phyloP scores from a whole-genome alignment of 2,113 vertebrate genomes.

The Camelus bactrianus region DNA sequence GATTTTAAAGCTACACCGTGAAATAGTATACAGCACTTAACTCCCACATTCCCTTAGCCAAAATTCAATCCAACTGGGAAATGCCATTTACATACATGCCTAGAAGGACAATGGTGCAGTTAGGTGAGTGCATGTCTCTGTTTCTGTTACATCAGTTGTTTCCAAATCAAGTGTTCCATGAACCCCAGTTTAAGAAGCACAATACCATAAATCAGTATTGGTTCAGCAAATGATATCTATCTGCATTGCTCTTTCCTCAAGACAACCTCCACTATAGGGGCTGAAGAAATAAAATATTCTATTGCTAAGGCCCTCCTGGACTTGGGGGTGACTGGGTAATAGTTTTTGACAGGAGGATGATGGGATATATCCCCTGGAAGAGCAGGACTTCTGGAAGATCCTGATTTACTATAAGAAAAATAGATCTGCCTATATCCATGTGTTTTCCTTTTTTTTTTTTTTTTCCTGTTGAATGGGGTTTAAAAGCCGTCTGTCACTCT shows the following conservation, averaged over 20 bases:
- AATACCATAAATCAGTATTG: not conserved
- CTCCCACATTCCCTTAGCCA: not conserved
- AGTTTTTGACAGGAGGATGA: not conserved
- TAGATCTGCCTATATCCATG: not conserved
- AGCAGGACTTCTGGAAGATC: not conserved
- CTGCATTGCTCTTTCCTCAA: not conserved
- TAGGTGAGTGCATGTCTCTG: not conserved
- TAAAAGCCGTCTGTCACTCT: not conserved
- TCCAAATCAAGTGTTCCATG: not conserved
- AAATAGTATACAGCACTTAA: not conserved
- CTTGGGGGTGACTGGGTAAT: not conserved
- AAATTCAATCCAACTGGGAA: not conserved
- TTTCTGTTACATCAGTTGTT: not conserved
- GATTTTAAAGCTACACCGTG: not conserved
- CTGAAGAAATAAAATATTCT: not conserved
- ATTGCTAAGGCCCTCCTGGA: not conserved
- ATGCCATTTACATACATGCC: not conserved
- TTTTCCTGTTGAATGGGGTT: not conserved
- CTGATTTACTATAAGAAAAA: conserved; percentile 21
- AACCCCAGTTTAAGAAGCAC: not conserved
- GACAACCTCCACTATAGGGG: not conserved
- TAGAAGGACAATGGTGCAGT: not conserved
- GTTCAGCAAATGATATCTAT: not conserved
- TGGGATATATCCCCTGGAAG: not conserved
- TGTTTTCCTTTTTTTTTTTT: not conserved